Evolutionary conservation across 1,140 invertebrate genomes (phyloP), one percentile per base, ranked within the genome.

Genomic region (Trialeurodes vaporariorum): DNA sequence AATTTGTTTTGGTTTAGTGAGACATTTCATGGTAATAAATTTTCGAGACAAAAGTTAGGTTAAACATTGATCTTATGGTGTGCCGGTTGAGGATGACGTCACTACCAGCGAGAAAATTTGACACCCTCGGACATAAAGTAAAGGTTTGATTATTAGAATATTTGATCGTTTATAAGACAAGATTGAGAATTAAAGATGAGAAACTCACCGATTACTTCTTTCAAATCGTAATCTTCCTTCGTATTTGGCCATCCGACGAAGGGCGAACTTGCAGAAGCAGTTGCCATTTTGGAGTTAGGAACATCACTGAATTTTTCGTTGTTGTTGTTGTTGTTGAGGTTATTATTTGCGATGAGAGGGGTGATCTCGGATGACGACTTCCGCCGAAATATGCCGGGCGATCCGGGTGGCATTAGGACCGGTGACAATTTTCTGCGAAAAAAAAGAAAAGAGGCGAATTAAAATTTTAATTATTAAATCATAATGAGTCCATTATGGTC

Each of bases 171-270:
- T n/a, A n/a, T n/a, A n/a, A n/a, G n/a, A n/a, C n/a, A 49, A 59
- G 21, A 21, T 49, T 5, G 40, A 25, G 2, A 64, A 2, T 49
- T 60, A 27, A 23, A 27, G 1, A 24, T 2, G 27, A 34, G 27
- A 59, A 22, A 77, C 81, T 84, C 81, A 91, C 94, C 94, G 74
- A 98, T 97, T 74, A 97, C 90, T 82, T 97, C 93, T 74, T 88
- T 87, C 68, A 98, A 82, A 80, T 96, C 93, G 81, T 97, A 98
- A 76, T 95, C 92, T 75, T 96, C 91, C 79, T 93, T 91, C 72
- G 85, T 87, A 81, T 94, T 96, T 67, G 94, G 89, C 94, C 94
- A 97, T 70, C 85, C 84, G 72, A 78, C 77, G 73, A 83, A 81
- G 75, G 81, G 80, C 76, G 80, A 79, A 72, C 77, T 81, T 75